Evolutionary conservation across 2,888 invertebrate genomes (phyloP), one percentile per base, ranked within the genome.

Genomic region (Piscicola geometra): DNA sequence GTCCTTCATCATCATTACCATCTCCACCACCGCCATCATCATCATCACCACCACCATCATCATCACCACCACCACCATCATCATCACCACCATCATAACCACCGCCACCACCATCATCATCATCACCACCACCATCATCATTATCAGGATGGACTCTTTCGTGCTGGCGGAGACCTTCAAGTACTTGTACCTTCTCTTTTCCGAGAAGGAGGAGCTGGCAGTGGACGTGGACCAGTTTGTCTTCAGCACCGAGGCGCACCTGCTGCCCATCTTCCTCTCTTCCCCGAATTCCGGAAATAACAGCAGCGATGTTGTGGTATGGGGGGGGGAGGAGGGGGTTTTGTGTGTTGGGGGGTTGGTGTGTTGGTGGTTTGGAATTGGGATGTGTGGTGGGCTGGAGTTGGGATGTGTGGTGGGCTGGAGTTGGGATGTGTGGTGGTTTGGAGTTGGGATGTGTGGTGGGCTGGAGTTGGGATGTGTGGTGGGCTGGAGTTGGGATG

Each of bases 101-200:
- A 64, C 9, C 25, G 5, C 9, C 25, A n/a, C 21, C 64, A 64
- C 64, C 30, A n/a, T 30, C 64, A 64, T 30, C 9, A 64, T 64
- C 25, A 64, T 64, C 30, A 64, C 64, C n/a, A n/a, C n/a, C 64
- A 64, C 21, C 64, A 64, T 67, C 33, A 33, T 67, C 28, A 9
- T 70, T 33, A 69, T 28, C 70, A 83, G 96, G 79, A 96, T 99
- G 96, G 98, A 99, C 85, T 97, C 97, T 0, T 99, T 94, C 87
- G 94, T 99, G 0, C 88, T 99, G 0, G 93, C 98, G 0, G 98
- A 99, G 87, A 99, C 98, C 0, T 93, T 99, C 83, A 99, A 99
- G 86, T 99, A 99, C 85, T 88, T 99, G 15, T 99, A 91, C 86
- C 89, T 99, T 84, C 87, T 99, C 76, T 99, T 98, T 85, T 90